Evolutionary conservation across 2,888 invertebrate genomes (phyloP).

Genomic region (Rhabditoides inermis): DNA sequence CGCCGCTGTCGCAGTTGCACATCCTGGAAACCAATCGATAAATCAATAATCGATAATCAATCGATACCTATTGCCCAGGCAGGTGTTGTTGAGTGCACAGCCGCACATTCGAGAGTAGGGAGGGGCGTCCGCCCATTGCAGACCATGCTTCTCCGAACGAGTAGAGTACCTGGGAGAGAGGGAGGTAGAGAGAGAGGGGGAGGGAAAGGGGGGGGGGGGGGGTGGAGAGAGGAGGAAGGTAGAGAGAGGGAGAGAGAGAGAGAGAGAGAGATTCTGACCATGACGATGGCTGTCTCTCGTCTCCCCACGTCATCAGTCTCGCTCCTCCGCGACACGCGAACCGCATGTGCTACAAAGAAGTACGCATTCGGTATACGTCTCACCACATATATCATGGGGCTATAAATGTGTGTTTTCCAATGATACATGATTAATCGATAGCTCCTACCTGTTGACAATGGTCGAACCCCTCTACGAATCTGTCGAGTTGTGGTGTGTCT

Average conservation of each 20-base stretch:
- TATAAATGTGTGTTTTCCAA: background rate
- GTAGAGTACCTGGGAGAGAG: constrained; percentile 20
- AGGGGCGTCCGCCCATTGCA: constrained; percentile 50
- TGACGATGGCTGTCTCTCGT: constrained; percentile 42
- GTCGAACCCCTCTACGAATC: constrained; percentile 46
- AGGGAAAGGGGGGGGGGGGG: too few relatives aligned
- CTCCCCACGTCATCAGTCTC: constrained; percentile 42
- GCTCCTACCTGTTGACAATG: constrained; percentile 32
- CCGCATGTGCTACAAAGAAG: constrained; percentile 42
- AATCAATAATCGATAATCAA: background rate
- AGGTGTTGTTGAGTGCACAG: constrained; percentile 46
- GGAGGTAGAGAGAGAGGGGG: too few relatives aligned
- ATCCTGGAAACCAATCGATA: constrained; percentile 19
- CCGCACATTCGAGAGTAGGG: constrained; percentile 47
- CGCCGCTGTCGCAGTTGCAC: constrained; percentile 49
- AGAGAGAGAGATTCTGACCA: constrained; percentile 19
- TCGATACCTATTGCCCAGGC: constrained; percentile 23
- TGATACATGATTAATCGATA: background rate
- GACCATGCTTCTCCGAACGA: constrained; percentile 20
- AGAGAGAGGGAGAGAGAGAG: background rate
- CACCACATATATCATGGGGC: too few relatives aligned
- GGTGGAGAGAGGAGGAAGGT: too few relatives aligned
- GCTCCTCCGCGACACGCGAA: constrained; percentile 44
- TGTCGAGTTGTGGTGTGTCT: constrained; percentile 31
- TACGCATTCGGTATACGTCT: too few relatives aligned